phyloP scores from a whole-genome alignment of 53 echinoderm and acorn worm species.

The Paelopatides confundens region DNA sequence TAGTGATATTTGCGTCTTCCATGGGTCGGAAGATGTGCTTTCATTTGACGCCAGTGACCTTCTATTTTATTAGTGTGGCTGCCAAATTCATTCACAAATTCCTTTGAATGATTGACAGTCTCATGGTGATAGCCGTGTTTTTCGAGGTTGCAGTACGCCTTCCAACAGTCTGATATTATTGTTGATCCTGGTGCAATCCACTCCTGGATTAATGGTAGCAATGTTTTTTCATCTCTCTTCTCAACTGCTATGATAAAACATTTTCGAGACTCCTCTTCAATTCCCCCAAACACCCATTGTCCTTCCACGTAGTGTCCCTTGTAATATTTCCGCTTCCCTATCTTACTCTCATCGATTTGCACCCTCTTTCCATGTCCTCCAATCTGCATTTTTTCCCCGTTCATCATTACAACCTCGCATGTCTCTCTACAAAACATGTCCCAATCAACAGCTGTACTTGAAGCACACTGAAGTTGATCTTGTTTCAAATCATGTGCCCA shows the following conservation, averaged over 20 bases:
- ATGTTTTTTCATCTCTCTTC: slow-evolving; percentile 33
- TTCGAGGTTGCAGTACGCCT: slow-evolving; percentile 5
- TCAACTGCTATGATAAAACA: slow-evolving; percentile 58
- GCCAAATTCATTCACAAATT: slow-evolving; percentile 25
- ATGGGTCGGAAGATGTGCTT: slow-evolving; percentile 30
- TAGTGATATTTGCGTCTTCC: slow-evolving; percentile 40
- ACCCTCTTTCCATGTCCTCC: slow-evolving; percentile 16
- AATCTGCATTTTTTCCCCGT: neutral
- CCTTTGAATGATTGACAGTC: slow-evolving; percentile 62
- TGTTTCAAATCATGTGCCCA: slow-evolving; percentile 44
- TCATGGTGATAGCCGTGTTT: slow-evolving; percentile 56
- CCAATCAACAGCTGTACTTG: slow-evolving; percentile 61
- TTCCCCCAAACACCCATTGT: slow-evolving; percentile 71
- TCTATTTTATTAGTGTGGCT: slow-evolving; percentile 52
- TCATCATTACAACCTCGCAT: neutral
- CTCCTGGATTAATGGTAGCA: slow-evolving; percentile 49
- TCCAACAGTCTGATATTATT: slow-evolving; percentile 57
- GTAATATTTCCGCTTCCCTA: slow-evolving; percentile 43
- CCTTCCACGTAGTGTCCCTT: slow-evolving; percentile 50
- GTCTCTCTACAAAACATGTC: slow-evolving; percentile 5
- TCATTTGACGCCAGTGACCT: slow-evolving; percentile 58
- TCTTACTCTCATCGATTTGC: slow-evolving; percentile 48
- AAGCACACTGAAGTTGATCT: slow-evolving; percentile 9
- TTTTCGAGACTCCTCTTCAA: slow-evolving; percentile 60
- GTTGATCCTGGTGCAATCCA: slow-evolving; percentile 50